phyloP scores from a whole-genome alignment of 1,140 invertebrate genomes.

The Drosophila bifasciata region DNA sequence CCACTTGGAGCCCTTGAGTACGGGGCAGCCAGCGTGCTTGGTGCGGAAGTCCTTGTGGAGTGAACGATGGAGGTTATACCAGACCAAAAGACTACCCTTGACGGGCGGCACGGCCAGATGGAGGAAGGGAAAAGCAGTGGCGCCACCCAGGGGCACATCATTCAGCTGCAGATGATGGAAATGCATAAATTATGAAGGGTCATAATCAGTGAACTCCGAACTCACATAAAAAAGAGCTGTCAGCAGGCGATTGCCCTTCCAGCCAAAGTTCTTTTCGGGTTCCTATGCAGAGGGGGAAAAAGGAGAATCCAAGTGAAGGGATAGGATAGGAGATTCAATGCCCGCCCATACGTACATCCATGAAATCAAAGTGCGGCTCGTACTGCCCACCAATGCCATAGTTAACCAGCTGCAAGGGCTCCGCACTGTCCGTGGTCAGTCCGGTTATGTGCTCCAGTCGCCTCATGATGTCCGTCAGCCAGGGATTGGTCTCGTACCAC shows the following conservation, averaged over 20 bases:
- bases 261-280: not conserved
- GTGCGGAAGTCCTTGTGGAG: slow-evolving; percentile 96
- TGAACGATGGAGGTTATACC: slow-evolving; percentile 96
- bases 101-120: slow-evolving; percentile 93
- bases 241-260: slow-evolving; percentile 84
- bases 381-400: slow-evolving; percentile 91
- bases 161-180: slow-evolving; percentile 89
- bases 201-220: slow-evolving; percentile 75
- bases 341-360: slow-evolving; percentile 86
- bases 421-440: slow-evolving; percentile 91
- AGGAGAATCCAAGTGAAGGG: not conserved
- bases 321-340: too few species aligned
- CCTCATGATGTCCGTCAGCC: slow-evolving; percentile 80
- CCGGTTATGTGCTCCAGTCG: slow-evolving; percentile 91
- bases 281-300: not conserved
- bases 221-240: slow-evolving; percentile 80
- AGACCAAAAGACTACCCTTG: slow-evolving; percentile 96
- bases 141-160: slow-evolving; percentile 97
- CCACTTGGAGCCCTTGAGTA: slow-evolving; percentile 98
- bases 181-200: not conserved
- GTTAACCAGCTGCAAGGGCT: slow-evolving; percentile 88
- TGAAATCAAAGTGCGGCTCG: slow-evolving; percentile 89
- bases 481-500: slow-evolving; percentile 91
- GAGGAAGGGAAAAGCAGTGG: slow-evolving; percentile 96
- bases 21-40: slow-evolving; percentile 98